Base-by-base conservation (phyloP, 2,113 vertebrate genomes). In the Ictalurus furcatus region DNA sequence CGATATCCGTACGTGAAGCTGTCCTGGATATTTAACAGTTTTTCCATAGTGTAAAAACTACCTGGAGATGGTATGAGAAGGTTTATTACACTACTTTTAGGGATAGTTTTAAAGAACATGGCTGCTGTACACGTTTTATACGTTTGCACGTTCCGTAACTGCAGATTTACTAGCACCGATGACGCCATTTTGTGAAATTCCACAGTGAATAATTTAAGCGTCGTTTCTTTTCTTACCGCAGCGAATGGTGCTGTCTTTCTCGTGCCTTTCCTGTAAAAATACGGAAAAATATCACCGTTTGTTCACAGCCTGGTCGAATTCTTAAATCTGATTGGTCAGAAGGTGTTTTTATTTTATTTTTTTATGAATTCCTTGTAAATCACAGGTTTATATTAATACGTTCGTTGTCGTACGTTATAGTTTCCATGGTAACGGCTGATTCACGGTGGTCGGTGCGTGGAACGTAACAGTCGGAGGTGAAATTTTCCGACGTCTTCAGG, bases 1-100 rank as follows among this genome's bases (percentile, higher is more conserved):
- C 37, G 63, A 63, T 52, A 84, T 91, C 86, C n/a, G 28, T 91
- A 92, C 17, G 3, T 88, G 74, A 71, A 71, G 67, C 67, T 69
- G 14, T 19, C 84, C 37, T 23, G 73, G 76, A 79, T 52, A 52
- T 78, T 25, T 16, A 2, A 76, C 37, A 48, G 40, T 44, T 25
- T 73, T 73, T 30, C 16, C 69, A 19, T 30, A 69, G 65, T 69
- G 17, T 74, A 40, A 40, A 3, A 74, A 37, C 34, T 40, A 11
- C 71, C 40, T 34, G 71, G 8, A 37, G 69, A 37, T 37, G 69
- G 30, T 9, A 7, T 44, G 71, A 44, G 19, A 23, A 9, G 2
- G 19, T 40, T 9, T 40, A 14, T 17, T 34, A 37, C 6, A 34
- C 14, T 37, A 7, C 16, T 16, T 21, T 73, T 8, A 2, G 69